Conservation (phyloP, 2,888 invertebrate species). For the Synergus umbraculus region DNA sequence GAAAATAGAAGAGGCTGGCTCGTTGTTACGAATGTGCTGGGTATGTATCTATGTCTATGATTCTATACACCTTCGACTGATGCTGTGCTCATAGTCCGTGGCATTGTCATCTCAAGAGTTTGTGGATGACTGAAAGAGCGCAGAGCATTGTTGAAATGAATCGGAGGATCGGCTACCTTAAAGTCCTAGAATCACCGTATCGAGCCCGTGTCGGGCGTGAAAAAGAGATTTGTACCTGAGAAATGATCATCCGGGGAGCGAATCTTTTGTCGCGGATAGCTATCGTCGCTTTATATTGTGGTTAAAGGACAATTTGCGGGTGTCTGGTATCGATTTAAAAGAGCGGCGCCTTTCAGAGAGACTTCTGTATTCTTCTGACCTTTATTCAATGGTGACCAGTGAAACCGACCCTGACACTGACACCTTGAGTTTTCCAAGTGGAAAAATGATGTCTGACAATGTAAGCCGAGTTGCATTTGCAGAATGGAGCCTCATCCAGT, state of each 20-base stretch:
- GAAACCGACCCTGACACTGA: slow-evolving; percentile 9
- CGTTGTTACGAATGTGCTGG: slow-evolving; percentile 29
- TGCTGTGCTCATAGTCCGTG: slow-evolving; percentile 21
- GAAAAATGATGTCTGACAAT: slow-evolving; percentile 16
- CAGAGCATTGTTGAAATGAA: slow-evolving; percentile 49
- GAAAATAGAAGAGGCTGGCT: slow-evolving; percentile 12
- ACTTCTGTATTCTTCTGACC: slow-evolving; percentile 34
- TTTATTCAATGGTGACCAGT: slow-evolving; percentile 1
- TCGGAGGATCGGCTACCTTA: slow-evolving; percentile 52
- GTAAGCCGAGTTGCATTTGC: slow-evolving; percentile 7
- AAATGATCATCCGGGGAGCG: slow-evolving; percentile 61
- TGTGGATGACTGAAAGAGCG: slow-evolving; percentile 45
- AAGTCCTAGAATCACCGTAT: slow-evolving; percentile 44
- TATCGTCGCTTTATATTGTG: slow-evolving; percentile 57
- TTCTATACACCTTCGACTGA: slow-evolving; percentile 45
- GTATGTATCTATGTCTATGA: slow-evolving; percentile 19
- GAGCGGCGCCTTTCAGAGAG: slow-evolving; percentile 48
- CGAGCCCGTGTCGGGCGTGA: slow-evolving; percentile 54
- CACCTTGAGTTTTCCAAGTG: slow-evolving; percentile 37
- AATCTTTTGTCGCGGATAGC: slow-evolving; percentile 61
- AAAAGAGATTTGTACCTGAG: slow-evolving; percentile 58
- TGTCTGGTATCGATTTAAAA: slow-evolving; percentile 54
- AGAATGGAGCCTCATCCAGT: slow-evolving; percentile 1
- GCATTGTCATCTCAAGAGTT: slow-evolving; percentile 48
- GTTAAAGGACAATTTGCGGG: slow-evolving; percentile 65